These are phyloP conservation scores for Grammomys surdaster DNA, from an alignment of 2,113 vertebrate species.

Conservation along the genomic window DNA sequence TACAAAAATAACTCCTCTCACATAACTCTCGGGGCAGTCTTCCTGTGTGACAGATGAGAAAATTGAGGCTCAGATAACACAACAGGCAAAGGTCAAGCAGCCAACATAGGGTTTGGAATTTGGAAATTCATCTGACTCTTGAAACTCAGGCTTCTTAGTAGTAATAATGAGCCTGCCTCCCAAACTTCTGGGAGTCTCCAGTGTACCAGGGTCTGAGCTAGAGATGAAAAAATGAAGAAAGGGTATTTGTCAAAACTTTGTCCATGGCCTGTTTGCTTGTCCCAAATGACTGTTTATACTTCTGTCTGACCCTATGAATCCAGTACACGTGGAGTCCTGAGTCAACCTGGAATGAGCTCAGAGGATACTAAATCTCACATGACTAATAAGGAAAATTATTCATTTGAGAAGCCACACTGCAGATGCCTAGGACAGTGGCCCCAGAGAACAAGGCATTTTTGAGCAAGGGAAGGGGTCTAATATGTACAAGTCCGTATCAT, in stretches of 20 bases:
- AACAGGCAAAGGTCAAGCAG: not conserved
- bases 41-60: conserved; percentile 4
- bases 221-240: not conserved
- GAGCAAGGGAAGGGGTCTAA: no score
- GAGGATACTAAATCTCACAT: not conserved
- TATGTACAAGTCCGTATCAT: not conserved
- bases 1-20: not conserved
- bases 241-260: not conserved
- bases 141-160: not conserved
- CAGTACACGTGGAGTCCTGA: not conserved
- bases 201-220: not conserved
- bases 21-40: not conserved
- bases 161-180: not conserved
- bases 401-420: not conserved
- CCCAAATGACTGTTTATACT: not conserved
- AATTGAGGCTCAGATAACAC: not conserved
- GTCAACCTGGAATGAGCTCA: not conserved
- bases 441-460: not conserved
- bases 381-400: not conserved
- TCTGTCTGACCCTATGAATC: not conserved
- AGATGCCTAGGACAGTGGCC: not conserved
- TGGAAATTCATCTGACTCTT: not conserved
- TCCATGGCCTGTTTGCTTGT: not conserved
- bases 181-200: not conserved
- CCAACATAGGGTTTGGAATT: not conserved